Percentiles rank a stretch among this genome's conserved stretches.
These are phyloP conservation scores for Pelochelys cantorii DNA, from an alignment of 2,797 vertebrate species.

Conservation along the genomic window DNA sequence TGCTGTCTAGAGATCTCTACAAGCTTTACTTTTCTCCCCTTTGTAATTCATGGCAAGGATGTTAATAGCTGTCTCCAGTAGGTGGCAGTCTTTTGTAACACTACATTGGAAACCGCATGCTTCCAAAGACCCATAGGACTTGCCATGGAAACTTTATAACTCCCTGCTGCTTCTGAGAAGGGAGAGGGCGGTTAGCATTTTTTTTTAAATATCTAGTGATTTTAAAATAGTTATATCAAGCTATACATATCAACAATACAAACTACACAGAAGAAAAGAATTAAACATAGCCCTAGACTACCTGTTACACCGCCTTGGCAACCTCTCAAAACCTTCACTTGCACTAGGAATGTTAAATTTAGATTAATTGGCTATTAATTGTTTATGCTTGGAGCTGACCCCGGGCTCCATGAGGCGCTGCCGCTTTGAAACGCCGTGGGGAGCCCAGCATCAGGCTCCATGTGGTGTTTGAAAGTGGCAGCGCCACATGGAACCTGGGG, in stretches of 20 bases:
- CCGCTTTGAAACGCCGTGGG: too few relatives aligned
- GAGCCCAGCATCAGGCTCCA: too few relatives aligned
- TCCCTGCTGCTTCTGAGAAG: background rate
- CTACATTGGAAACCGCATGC: background rate
- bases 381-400: too few relatives aligned
- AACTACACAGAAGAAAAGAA: background rate
- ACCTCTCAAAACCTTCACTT: background rate
- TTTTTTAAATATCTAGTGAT: slow-evolving; percentile 10
- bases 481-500: too few relatives aligned
- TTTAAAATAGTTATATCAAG: slow-evolving; percentile 33
- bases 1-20: background rate
- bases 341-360: background rate
- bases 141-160: background rate
- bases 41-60: background rate
- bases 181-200: background rate
- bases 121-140: background rate
- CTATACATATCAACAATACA: background rate
- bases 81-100: slow-evolving; percentile 66
- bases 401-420: too few relatives aligned
- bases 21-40: background rate
- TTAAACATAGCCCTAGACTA: background rate
- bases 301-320: background rate
- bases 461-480: too few relatives aligned
- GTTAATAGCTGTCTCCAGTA: slow-evolving; percentile 23
- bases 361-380: too few relatives aligned